phyloP scores from a whole-genome alignment of 2,888 invertebrate genomes.

The Syritta pipiens region DNA sequence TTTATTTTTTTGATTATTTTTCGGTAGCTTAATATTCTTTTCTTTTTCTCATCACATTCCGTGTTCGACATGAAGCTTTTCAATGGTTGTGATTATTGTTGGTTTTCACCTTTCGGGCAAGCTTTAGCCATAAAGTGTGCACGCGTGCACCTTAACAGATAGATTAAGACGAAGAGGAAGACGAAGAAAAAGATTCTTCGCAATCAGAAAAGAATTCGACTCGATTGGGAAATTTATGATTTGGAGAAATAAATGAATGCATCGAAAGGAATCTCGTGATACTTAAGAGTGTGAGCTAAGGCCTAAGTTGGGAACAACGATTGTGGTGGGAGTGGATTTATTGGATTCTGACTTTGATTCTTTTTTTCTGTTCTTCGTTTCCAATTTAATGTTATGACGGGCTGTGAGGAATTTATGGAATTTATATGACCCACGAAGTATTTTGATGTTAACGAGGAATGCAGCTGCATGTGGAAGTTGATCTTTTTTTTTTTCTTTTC shows the following conservation, averaged over 20 bases:
- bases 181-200: slow-evolving; percentile 13
- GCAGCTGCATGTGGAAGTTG: too few species aligned
- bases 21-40: slow-evolving; percentile 41
- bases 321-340: slow-evolving; percentile 36
- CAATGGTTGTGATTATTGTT: slow-evolving; percentile 34
- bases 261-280: slow-evolving; percentile 39
- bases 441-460: slow-evolving; percentile 11
- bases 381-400: slow-evolving; percentile 27
- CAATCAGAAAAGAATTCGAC: slow-evolving; percentile 48
- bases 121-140: slow-evolving; percentile 35
- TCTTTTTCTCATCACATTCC: slow-evolving; percentile 26
- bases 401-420: slow-evolving; percentile 38
- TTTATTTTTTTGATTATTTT: slow-evolving; percentile 24
- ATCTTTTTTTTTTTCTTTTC: too few species aligned
- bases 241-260: slow-evolving; percentile 19
- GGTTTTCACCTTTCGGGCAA: slow-evolving; percentile 54
- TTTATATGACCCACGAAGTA: slow-evolving; percentile 25
- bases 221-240: slow-evolving; percentile 48
- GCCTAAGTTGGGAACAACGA: background rate
- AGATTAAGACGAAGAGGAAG: background rate
- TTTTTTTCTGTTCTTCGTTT: too few species aligned
- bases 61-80: slow-evolving; percentile 14
- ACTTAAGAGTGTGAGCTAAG: slow-evolving; percentile 3
- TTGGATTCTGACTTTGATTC: slow-evolving; percentile 6
- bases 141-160: slow-evolving; percentile 1